Conservation (phyloP, 2,113 vertebrate genomes). For the Anarrhichthys ocellatus region DNA sequence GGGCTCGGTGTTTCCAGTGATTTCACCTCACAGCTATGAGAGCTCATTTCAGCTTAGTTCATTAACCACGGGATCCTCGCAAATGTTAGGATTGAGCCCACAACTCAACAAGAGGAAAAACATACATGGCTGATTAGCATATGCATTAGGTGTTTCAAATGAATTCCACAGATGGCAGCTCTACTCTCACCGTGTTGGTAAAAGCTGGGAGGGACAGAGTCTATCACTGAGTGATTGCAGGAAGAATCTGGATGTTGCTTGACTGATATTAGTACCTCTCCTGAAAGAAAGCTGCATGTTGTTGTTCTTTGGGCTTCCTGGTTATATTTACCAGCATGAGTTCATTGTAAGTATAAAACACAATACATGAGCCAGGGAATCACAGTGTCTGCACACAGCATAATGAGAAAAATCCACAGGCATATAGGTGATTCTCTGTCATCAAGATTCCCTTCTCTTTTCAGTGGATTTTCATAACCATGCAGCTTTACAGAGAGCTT, state of each 20-base stretch:
- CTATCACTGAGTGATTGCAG: neutral
- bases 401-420: conserved; percentile 25
- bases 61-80: conserved; percentile 35
- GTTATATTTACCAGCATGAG: neutral
- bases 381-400: conserved; percentile 8
- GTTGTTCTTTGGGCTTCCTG: neutral
- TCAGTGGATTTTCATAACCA: conserved; percentile 34
- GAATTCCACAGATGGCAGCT: conserved; percentile 46
- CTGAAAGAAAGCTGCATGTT: neutral
- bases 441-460: conserved; percentile 16
- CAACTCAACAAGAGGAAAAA: conserved; percentile 48
- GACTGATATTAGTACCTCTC: conserved; percentile 10
- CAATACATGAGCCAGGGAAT: neutral
- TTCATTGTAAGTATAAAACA: neutral
- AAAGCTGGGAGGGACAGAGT: neutral
- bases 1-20: neutral
- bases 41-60: conserved; percentile 44
- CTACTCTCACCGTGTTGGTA: neutral
- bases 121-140: conserved; percentile 53
- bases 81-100: conserved; percentile 43
- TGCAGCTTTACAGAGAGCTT: conserved; percentile 47
- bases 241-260: conserved; percentile 10
- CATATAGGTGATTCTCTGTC: conserved; percentile 10
- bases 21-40: conserved; percentile 25
- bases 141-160: conserved; percentile 49